These are phyloP conservation scores for Elachura formosa DNA, from an alignment of 2,113 vertebrate genomes.

Conservation along the genomic window DNA sequence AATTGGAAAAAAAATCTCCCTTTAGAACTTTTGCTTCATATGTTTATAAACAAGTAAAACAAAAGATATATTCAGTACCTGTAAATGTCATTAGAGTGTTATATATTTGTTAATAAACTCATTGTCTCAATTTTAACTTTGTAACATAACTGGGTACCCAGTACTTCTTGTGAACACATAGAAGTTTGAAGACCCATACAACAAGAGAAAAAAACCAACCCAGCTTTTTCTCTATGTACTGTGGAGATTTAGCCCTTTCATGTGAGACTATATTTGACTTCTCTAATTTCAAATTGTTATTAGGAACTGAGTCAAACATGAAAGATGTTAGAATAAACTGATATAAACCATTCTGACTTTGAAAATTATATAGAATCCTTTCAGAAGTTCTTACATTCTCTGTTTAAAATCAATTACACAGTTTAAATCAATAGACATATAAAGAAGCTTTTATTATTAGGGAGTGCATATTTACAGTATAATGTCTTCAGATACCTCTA, in stretches of 20 bases:
- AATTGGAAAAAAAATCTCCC: not conserved
- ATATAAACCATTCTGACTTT: not conserved
- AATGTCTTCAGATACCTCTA: not conserved
- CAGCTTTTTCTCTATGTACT: not conserved
- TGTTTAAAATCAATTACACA: not conserved
- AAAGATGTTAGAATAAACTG: not conserved
- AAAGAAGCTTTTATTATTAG: not conserved
- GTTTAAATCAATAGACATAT: not conserved
- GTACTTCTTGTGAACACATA: not conserved
- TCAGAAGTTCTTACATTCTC: not conserved
- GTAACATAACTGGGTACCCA: not conserved
- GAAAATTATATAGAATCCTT: not conserved
- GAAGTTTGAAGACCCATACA: not conserved
- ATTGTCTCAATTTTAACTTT: not conserved
- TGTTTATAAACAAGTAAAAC: not conserved
- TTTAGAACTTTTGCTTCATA: not conserved
- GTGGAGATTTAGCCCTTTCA: not conserved
- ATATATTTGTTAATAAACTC: not conserved
- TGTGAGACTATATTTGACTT: not conserved
- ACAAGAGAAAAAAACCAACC: not conserved
- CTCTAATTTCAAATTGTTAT: not conserved
- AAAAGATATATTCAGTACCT: not conserved
- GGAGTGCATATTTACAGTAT: not conserved
- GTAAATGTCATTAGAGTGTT: not conserved
- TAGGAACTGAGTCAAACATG: not conserved